Conservation (phyloP, 2,113 vertebrate species). For the Ptyas mucosa region DNA sequence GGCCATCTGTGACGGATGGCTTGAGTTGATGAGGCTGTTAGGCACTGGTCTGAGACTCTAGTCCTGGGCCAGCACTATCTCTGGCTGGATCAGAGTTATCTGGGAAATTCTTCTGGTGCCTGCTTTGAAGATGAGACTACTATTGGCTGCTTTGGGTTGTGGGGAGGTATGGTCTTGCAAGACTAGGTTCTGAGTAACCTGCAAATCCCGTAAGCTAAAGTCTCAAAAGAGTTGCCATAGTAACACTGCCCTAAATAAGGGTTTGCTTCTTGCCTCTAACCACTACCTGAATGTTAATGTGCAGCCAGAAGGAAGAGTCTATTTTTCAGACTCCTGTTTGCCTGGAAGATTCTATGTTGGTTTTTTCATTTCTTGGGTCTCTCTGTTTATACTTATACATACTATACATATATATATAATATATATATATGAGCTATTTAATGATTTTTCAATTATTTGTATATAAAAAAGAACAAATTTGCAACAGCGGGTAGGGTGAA, state of each 20-base stretch:
- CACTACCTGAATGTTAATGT: slow-evolving; percentile 17
- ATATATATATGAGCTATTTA: slow-evolving; percentile 35
- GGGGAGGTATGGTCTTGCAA: slow-evolving; percentile 63
- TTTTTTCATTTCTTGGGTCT: slow-evolving; percentile 2
- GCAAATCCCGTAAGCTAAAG: slow-evolving; percentile 61
- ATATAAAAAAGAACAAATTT: slow-evolving; percentile 52
- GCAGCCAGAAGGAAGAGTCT: neutral
- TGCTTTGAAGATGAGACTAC: neutral
- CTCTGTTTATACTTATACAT: slow-evolving; percentile 42
- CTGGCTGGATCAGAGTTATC: slow-evolving; percentile 6
- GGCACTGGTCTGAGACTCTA: neutral
- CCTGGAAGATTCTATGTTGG: neutral
- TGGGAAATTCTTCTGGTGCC: neutral
- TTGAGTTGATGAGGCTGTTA: neutral
- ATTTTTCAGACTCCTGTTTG: slow-evolving; percentile 1
- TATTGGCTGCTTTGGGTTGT: slow-evolving; percentile 52
- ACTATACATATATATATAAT: slow-evolving; percentile 45
- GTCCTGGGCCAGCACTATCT: neutral
- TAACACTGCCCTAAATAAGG: slow-evolving; percentile 71
- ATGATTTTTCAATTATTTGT: slow-evolving; percentile 60
- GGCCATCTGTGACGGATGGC: neutral
- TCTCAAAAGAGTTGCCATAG: slow-evolving; percentile 82
- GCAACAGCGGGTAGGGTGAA: slow-evolving; percentile 8
- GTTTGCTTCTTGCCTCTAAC: neutral
- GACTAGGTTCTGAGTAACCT: slow-evolving; percentile 80